A percentile compares a stretch with the other conserved stretches of the same genome.
Evolutionary conservation across 2,113 vertebrate genomes (phyloP).

Genomic region (Galbula dea): DNA sequence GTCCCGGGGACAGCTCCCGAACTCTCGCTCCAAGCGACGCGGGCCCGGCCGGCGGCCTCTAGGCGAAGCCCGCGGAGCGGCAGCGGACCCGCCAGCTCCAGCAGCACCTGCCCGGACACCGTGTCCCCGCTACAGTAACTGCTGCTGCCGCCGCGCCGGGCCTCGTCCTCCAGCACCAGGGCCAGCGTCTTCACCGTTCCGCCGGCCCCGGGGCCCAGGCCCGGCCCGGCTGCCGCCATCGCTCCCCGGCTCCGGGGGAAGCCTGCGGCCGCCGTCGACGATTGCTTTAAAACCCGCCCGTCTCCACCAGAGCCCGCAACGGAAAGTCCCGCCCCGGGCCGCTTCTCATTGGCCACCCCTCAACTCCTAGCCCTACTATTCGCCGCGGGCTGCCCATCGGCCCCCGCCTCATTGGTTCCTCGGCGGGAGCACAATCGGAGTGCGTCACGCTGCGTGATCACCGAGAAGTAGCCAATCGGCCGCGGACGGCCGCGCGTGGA

Average conservation of each 20-base stretch:
- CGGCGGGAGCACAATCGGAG: neutral
- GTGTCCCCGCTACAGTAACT: slow-evolving; percentile 70
- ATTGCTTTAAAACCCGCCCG: slow-evolving; percentile 56
- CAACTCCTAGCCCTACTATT: neutral
- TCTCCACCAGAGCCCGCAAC: neutral
- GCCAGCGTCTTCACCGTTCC: slow-evolving; percentile 57
- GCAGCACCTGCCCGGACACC: slow-evolving; percentile 73
- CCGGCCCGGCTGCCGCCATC: slow-evolving; percentile 30
- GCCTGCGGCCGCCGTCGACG: neutral
- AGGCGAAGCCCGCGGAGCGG: slow-evolving; percentile 60
- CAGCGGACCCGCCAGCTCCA: slow-evolving; percentile 66
- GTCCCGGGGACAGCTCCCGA: neutral
- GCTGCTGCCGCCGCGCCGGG: slow-evolving; percentile 34
- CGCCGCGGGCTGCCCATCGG: neutral
- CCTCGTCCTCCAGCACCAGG: slow-evolving; percentile 65
- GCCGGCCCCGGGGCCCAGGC: neutral
- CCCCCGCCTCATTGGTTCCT: neutral
- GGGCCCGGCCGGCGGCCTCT: slow-evolving; percentile 70
- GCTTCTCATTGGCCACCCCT: neutral
- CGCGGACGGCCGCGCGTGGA: slow-evolving; percentile 36
- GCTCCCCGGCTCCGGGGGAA: slow-evolving; percentile 10
- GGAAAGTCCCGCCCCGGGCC: neutral
- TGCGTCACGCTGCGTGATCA: slow-evolving; percentile 62
- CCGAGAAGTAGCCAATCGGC: slow-evolving; percentile 2
- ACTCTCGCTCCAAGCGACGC: slow-evolving; percentile 63